Conservation (phyloP, 1,140 invertebrate genomes). For the Cherax quadricarinatus region DNA sequence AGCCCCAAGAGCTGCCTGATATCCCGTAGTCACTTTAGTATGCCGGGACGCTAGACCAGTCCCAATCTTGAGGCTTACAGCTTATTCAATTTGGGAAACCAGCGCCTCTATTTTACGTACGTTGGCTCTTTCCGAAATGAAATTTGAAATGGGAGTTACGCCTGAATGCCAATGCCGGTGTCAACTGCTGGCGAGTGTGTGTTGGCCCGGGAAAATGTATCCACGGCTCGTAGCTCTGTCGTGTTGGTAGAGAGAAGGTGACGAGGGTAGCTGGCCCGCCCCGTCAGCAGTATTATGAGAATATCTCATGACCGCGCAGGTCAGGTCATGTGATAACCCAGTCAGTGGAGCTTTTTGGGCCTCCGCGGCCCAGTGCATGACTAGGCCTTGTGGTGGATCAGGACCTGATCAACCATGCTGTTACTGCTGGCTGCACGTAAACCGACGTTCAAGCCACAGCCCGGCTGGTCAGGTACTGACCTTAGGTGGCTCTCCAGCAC, state of each 20-base stretch:
- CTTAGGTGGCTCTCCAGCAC: too few relatives aligned
- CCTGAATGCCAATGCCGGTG: constrained; percentile 29
- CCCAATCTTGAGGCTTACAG: constrained; percentile 29
- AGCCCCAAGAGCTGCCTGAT: not conserved
- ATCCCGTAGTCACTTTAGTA: not conserved
- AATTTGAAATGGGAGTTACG: constrained; percentile 38
- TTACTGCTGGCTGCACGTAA: too few relatives aligned
- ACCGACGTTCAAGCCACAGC: too few relatives aligned
- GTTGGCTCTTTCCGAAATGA: constrained; percentile 45
- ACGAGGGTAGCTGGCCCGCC: too few relatives aligned
- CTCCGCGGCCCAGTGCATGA: too few relatives aligned
- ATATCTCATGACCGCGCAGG: too few relatives aligned
- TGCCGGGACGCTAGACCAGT: constrained; percentile 7
- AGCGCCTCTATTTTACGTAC: constrained; percentile 30
- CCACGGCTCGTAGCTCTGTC: not conserved
- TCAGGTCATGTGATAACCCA: too few relatives aligned
- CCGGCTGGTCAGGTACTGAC: too few relatives aligned
- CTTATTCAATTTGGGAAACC: constrained; percentile 42
- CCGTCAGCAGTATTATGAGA: too few relatives aligned
- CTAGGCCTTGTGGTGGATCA: too few relatives aligned
- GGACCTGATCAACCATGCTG: too few relatives aligned
- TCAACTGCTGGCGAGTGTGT: constrained; percentile 21
- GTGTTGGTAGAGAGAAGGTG: not conserved
- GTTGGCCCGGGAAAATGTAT: not conserved
- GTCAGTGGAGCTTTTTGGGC: too few relatives aligned